Evolutionary conservation across 2,797 vertebrate genomes (phyloP).

Genomic region (Hoplostethus mediterraneus): DNA sequence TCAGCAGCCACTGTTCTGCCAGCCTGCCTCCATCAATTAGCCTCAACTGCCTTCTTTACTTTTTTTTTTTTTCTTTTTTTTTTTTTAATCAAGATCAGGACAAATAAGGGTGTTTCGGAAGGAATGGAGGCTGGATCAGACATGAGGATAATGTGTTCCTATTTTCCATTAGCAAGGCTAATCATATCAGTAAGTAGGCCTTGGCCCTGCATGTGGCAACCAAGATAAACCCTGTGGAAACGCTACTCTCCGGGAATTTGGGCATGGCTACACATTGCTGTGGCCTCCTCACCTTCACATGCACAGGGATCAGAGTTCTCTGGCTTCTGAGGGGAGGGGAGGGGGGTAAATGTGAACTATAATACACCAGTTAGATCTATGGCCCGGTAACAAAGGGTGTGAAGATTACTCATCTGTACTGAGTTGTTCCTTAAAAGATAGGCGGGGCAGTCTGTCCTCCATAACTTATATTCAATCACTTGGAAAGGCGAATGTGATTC

Average conservation of each 20-base stretch:
- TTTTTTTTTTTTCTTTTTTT: slow-evolving; percentile 26
- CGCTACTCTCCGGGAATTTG: slow-evolving; percentile 51
- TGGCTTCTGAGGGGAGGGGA: slow-evolving; percentile 19
- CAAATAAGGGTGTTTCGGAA: slow-evolving; percentile 69
- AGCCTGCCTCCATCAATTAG: slow-evolving; percentile 63
- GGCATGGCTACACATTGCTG: slow-evolving; percentile 33
- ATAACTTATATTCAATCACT: too few species aligned
- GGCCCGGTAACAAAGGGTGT: not conserved
- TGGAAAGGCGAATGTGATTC: too few species aligned
- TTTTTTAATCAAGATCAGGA: slow-evolving; percentile 40
- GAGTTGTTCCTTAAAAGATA: too few species aligned
- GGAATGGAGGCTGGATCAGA: slow-evolving; percentile 67
- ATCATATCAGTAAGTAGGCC: slow-evolving; percentile 83
- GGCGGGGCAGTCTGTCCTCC: too few species aligned
- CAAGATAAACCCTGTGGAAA: slow-evolving; percentile 75
- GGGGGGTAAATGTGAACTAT: slow-evolving; percentile 28
- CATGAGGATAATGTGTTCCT: slow-evolving; percentile 76
- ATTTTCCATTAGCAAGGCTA: slow-evolving; percentile 76
- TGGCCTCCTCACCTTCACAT: slow-evolving; percentile 54
- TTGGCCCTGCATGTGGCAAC: slow-evolving; percentile 79
- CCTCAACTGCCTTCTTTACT: slow-evolving; percentile 44
- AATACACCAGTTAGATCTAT: slow-evolving; percentile 31
- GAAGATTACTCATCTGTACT: too few species aligned
- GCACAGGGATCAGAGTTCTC: slow-evolving; percentile 72
- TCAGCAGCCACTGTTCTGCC: slow-evolving; percentile 48